These are phyloP conservation scores for Geotrupes spiniger DNA, from an alignment of 2,888 invertebrate genomes.

Conservation along the genomic window DNA sequence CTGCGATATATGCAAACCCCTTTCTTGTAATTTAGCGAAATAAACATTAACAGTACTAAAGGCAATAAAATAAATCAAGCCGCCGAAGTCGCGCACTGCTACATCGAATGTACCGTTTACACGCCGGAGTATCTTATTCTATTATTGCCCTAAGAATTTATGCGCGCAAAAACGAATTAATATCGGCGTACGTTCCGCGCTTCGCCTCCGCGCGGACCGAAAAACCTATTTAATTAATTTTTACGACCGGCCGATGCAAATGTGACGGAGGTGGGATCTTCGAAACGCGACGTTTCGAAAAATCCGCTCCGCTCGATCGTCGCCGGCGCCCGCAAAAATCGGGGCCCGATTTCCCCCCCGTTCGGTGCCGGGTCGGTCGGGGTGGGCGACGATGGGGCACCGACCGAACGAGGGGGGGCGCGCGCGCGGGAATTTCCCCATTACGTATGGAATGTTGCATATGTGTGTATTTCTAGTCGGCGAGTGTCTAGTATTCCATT, in stretches of 20 bases:
- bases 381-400: too few species aligned
- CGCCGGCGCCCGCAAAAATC: too few species aligned
- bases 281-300: too few species aligned
- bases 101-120: slow-evolving; percentile 33
- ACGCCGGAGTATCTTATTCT: slow-evolving; percentile 5
- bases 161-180: slow-evolving; percentile 4
- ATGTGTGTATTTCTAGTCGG: slow-evolving; percentile 9
- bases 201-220: too few species aligned
- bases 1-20: slow-evolving; percentile 50
- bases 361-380: too few species aligned
- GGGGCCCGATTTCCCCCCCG: too few species aligned
- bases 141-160: slow-evolving; percentile 7
- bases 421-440: slow-evolving; percentile 23
- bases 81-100: slow-evolving; percentile 43
- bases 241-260: too few species aligned
- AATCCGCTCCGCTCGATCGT: too few species aligned
- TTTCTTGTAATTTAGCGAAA: slow-evolving; percentile 59
- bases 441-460: slow-evolving; percentile 28
- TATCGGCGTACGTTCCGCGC: too few species aligned
- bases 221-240: too few species aligned
- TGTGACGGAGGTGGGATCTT: too few species aligned
- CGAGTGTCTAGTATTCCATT: slow-evolving; percentile 19
- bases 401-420: too few species aligned
- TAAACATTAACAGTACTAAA: slow-evolving; percentile 59
- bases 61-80: slow-evolving; percentile 59